Percentiles rank a stretch among this genome's conserved stretches.
phyloP scores from a whole-genome alignment of 2,113 vertebrate species.

The Rhizomys pruinosus region DNA sequence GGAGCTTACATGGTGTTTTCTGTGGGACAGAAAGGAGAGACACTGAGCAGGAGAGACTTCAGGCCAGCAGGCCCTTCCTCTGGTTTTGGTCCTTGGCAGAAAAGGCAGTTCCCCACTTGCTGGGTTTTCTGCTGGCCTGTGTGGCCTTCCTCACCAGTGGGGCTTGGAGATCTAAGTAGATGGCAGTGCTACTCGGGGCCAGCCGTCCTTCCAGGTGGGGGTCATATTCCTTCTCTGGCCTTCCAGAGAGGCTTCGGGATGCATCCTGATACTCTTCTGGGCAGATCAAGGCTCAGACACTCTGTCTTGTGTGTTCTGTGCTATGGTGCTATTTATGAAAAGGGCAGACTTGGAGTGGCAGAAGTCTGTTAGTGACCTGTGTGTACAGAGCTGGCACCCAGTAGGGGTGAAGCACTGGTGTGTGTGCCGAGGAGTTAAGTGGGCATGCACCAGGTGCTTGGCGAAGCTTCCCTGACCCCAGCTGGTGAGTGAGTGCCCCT shows the following conservation, averaged over 20 bases:
- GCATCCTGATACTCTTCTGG: background rate
- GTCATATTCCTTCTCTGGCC: too few relatives aligned
- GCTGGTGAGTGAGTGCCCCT: background rate
- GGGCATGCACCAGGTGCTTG: background rate
- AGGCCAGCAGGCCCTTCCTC: too few relatives aligned
- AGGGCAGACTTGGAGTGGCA: background rate
- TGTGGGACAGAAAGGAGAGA: background rate
- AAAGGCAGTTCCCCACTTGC: background rate
- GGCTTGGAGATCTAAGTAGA: background rate
- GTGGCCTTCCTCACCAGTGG: background rate
- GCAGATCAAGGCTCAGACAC: background rate
- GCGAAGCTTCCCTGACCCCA: background rate
- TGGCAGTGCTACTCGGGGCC: too few relatives aligned
- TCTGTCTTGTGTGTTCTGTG: background rate
- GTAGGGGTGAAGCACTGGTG: background rate
- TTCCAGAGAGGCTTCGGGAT: background rate
- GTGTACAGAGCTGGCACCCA: background rate
- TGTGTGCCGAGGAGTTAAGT: background rate
- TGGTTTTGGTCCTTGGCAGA: background rate
- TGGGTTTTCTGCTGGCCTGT: background rate
- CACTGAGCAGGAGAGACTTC: too few relatives aligned
- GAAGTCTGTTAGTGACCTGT: background rate
- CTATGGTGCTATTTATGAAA: background rate
- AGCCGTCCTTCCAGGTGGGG: too few relatives aligned
- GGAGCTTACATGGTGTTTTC: background rate